phyloP scores from a whole-genome alignment of 2,888 invertebrate genomes.

The Strigamia transsilvanica region DNA sequence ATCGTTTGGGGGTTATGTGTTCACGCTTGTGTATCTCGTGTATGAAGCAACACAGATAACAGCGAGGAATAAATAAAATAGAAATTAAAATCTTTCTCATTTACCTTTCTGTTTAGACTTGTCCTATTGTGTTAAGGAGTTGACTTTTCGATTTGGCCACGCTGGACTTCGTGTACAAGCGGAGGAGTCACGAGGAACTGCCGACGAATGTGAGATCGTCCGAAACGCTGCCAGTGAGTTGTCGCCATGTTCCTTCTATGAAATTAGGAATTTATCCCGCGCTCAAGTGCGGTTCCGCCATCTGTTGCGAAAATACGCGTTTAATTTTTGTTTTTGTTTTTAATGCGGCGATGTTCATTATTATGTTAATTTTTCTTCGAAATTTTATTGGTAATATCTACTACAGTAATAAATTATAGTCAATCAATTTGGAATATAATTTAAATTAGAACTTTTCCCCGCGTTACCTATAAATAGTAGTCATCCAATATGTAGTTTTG shows the following conservation, averaged over 20 bases:
- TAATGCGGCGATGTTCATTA: too few relatives aligned
- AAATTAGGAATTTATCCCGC: neutral
- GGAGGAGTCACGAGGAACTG: slow-evolving; percentile 24
- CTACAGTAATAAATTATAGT: too few relatives aligned
- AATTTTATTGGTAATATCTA: too few relatives aligned
- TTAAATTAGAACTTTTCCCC: too few relatives aligned
- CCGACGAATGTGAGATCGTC: slow-evolving; percentile 29
- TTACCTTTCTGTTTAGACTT: neutral
- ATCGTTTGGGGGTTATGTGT: neutral
- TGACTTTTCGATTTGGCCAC: neutral
- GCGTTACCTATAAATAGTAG: too few relatives aligned
- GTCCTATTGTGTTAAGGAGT: neutral
- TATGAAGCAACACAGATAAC: neutral
- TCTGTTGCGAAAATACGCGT: neutral
- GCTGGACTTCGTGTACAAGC: slow-evolving; percentile 31
- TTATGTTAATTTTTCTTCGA: too few relatives aligned
- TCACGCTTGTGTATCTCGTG: slow-evolving; percentile 1
- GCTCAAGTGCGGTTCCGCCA: neutral
- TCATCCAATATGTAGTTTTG: too few relatives aligned
- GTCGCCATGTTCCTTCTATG: slow-evolving; percentile 31
- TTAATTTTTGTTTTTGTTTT: neutral
- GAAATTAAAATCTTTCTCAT: neutral
- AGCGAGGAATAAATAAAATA: neutral
- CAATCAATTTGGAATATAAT: too few relatives aligned
- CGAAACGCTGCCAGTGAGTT: slow-evolving; percentile 11